Base-by-base conservation (phyloP, 2,797 vertebrate species). In the Cichlasoma orientale region DNA sequence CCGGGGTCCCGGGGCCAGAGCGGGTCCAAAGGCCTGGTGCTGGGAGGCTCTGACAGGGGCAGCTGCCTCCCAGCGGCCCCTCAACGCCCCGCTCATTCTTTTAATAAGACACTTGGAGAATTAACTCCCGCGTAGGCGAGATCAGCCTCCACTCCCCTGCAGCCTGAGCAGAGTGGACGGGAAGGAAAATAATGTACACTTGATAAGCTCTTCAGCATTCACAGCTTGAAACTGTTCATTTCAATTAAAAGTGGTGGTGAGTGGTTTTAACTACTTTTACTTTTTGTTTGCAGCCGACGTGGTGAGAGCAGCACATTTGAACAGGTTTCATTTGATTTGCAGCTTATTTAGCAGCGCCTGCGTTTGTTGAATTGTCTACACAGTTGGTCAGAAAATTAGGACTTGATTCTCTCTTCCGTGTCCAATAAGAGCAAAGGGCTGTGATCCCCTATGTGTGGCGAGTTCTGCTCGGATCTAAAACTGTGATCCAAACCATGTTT, bases 81-180 rank as follows among this genome's bases (percentile, higher is more conserved):
- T 86, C 77, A 58, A 58, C 44, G 2, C 69, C 23, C 47, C 1
- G 14, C 84, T 88, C 87, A 86, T 92, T 94, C 92, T 88, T 90
- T 89, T 91, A 91, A 92, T 87, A 58, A 91, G 90, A 86, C 85
- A 77, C 59, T 83, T 61, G 72, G 84, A 89, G 86, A 92, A 90
- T 86, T 78, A 90, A 90, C 87, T 88, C 86, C 82, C 3, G 56
- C 52, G 53, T 78, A 77, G 59, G 74, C 71, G 44, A 80, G 47
- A 75, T 41, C 57, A 66, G 54, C 77, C 66, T 88, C 75, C 56
- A 11, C 38, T 50, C 70, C 75, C 54, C 71, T 47, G 56, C 27
- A 79, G 77, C 53, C 47, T 18, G 57, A 78, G 74, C 11, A 54
- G 16, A 53, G 50, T 2, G 27, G 6, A 69, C 31, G 56, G 41